Evolutionary conservation across 1,140 invertebrate genomes (phyloP).

Genomic region (Contarinia nasturtii): DNA sequence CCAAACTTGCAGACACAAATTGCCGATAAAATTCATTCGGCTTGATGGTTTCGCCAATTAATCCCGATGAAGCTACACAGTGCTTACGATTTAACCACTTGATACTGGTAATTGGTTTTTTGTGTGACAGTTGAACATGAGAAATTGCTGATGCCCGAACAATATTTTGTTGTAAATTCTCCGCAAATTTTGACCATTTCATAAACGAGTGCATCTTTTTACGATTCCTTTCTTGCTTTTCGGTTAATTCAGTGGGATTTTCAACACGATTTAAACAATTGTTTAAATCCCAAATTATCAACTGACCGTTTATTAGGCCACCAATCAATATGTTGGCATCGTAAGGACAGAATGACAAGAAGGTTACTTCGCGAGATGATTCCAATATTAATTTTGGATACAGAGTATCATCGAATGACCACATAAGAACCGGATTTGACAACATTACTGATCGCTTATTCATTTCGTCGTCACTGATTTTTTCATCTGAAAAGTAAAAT

Average conservation of each 20-base stretch:
- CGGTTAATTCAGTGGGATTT: slow-evolving; percentile 34
- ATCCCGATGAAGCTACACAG: slow-evolving; percentile 35
- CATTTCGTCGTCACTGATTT: too few species aligned
- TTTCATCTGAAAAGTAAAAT: too few species aligned
- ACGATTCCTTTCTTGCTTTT: slow-evolving; percentile 37
- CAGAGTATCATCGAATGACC: slow-evolving; percentile 49
- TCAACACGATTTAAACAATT: slow-evolving; percentile 43
- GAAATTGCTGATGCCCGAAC: slow-evolving; percentile 39
- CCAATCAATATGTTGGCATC: slow-evolving; percentile 46
- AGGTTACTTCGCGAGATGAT: slow-evolving; percentile 38
- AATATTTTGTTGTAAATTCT: slow-evolving; percentile 29
- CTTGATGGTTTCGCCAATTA: slow-evolving; percentile 22
- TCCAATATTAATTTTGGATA: slow-evolving; percentile 48
- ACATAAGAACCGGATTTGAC: slow-evolving; percentile 44
- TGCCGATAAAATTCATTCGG: slow-evolving; percentile 30
- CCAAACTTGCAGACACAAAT: slow-evolving; percentile 40
- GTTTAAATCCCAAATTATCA: slow-evolving; percentile 51
- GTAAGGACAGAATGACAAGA: slow-evolving; percentile 42
- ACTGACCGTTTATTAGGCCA: slow-evolving; percentile 49
- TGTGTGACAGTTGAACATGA: slow-evolving; percentile 37
- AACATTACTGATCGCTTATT: slow-evolving; percentile 27
- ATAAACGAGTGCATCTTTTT: slow-evolving; percentile 38
- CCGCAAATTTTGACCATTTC: slow-evolving; percentile 37
- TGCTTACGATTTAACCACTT: slow-evolving; percentile 41
- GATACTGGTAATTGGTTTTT: slow-evolving; percentile 36